phyloP scores from a whole-genome alignment of 2,797 vertebrate species.

The Pitangus sulphuratus region DNA sequence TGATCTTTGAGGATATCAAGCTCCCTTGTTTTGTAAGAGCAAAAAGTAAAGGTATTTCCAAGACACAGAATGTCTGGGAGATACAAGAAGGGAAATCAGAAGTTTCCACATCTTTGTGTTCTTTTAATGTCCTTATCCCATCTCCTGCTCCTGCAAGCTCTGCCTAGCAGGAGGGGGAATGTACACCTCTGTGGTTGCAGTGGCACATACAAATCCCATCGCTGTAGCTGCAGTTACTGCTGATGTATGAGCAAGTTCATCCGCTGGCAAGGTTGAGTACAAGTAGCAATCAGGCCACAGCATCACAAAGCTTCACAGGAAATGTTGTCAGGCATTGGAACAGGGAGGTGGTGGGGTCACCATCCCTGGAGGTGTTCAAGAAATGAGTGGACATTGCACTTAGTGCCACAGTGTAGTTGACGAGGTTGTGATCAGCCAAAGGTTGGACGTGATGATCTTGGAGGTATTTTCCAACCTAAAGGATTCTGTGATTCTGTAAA shows the following conservation, averaged over 20 bases:
- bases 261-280: background rate
- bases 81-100: background rate
- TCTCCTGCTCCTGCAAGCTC: background rate
- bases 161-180: background rate
- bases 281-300: background rate
- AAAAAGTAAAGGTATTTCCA: background rate
- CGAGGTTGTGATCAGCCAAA: background rate
- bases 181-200: background rate
- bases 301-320: background rate
- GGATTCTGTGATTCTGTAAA: background rate
- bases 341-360: background rate
- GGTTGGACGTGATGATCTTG: background rate
- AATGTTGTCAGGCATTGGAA: background rate
- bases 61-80: background rate
- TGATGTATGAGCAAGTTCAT: background rate
- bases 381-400: accelerated
- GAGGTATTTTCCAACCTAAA: background rate
- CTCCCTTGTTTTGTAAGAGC: background rate
- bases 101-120: background rate
- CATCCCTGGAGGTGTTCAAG: background rate
- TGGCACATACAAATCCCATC: background rate
- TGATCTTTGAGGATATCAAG: background rate
- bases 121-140: background rate
- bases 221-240: background rate
- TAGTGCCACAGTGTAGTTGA: background rate